Percentiles rank a stretch among this genome's conserved stretches.
These are phyloP conservation scores for Proterorhinus semilunaris DNA, from an alignment of 2,113 vertebrate genomes.

Conservation along the genomic window DNA sequence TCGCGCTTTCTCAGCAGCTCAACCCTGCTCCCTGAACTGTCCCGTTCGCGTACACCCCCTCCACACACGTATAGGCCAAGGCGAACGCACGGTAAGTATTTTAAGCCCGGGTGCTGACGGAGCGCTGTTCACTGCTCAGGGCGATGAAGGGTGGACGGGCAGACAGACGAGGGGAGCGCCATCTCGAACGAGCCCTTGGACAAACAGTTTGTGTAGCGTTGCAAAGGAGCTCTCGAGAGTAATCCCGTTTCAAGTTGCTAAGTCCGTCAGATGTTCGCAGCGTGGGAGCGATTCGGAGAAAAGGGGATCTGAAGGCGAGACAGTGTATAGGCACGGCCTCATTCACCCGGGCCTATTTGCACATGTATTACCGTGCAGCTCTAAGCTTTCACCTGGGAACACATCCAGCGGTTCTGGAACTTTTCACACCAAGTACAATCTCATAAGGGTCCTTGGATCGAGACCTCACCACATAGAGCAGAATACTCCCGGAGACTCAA, in stretches of 20 bases:
- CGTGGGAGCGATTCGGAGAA: not conserved
- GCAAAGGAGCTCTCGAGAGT: not conserved
- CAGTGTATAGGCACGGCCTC: too few species aligned
- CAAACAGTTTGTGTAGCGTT: conserved; percentile 23
- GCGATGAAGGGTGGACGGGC: conserved; percentile 41
- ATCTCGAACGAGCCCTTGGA: conserved; percentile 44
- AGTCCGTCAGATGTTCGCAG: not conserved
- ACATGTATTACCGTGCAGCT: too few species aligned
- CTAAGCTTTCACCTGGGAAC: too few species aligned
- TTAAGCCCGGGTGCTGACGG: conserved; percentile 63
- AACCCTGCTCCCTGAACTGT: conserved; percentile 40
- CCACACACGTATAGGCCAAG: conserved; percentile 34
- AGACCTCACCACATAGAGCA: too few species aligned
- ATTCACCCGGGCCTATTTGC: too few species aligned
- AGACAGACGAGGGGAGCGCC: conserved; percentile 3
- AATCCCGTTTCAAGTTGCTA: not conserved
- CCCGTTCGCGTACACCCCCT: conserved; percentile 37
- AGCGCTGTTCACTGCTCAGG: conserved; percentile 41
- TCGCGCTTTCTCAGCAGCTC: conserved; percentile 20
- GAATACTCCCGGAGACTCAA: too few species aligned
- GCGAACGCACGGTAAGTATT: conserved; percentile 65
- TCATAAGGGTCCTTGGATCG: too few species aligned
- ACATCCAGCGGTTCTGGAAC: too few species aligned
- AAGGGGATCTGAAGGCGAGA: not conserved
- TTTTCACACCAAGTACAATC: too few species aligned